Conservation (phyloP, 2,113 vertebrate species). For the Proteles cristata region DNA sequence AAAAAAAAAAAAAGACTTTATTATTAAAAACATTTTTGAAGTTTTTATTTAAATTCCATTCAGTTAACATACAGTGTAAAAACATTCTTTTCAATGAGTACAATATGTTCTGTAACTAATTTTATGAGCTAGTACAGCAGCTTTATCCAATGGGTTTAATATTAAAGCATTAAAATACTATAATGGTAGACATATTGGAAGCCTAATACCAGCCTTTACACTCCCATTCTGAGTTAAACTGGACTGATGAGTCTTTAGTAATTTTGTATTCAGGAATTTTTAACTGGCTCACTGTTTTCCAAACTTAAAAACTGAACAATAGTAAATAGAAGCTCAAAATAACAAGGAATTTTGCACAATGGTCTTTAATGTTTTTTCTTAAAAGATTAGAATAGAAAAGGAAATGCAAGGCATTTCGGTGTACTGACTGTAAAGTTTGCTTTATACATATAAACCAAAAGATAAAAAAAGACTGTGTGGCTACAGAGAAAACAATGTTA, state of each 20-base stretch:
- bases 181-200: neutral
- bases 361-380: conserved; percentile 51
- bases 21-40: neutral
- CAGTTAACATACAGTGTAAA: neutral
- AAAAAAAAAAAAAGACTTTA: neutral
- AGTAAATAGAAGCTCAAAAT: conserved; percentile 42
- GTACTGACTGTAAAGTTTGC: neutral
- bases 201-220: neutral
- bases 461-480: neutral
- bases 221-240: conserved; percentile 18
- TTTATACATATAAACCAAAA: conserved; percentile 47
- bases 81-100: conserved; percentile 5
- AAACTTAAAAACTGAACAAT: conserved; percentile 6
- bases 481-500: conserved; percentile 17
- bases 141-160: conserved; percentile 40
- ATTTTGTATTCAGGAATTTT: conserved; percentile 40
- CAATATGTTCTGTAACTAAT: conserved; percentile 14
- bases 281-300: conserved; percentile 4
- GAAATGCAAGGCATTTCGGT: conserved; percentile 43
- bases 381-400: conserved; percentile 10
- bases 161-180: conserved; percentile 28
- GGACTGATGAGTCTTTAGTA: neutral
- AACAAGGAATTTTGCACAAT: conserved; percentile 17
- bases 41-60: neutral
- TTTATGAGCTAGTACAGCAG: neutral